Percentiles rank a stretch among this genome's conserved stretches.
Evolutionary conservation across 2,888 invertebrate species (phyloP).

Genomic region (Cephonodes hylas): DNA sequence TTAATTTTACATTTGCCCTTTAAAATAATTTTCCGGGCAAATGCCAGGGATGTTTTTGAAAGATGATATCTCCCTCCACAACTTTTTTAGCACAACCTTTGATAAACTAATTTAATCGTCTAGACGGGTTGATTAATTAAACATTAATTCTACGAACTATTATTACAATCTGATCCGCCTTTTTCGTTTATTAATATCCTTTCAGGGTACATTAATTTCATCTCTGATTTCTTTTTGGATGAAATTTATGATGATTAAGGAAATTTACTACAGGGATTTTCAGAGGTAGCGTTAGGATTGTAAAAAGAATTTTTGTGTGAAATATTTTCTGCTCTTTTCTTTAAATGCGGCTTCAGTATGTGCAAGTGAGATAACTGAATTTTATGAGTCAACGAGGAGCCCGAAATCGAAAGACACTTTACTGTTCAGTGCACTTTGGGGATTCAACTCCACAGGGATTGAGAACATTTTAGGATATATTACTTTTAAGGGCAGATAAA

Average conservation of each 20-base stretch:
- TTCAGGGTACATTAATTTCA: not conserved
- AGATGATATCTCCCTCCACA: not conserved
- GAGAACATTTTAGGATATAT: constrained; percentile 31
- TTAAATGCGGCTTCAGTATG: constrained; percentile 31
- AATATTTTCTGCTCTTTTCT: constrained; percentile 35
- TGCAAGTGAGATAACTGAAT: constrained; percentile 40
- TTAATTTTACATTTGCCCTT: not conserved
- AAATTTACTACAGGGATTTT: not conserved
- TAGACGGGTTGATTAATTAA: constrained; percentile 9
- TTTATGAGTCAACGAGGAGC: constrained; percentile 47
- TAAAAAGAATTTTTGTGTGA: constrained; percentile 23
- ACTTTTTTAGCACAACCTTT: not conserved
- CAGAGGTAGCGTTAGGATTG: constrained; percentile 8
- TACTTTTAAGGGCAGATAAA: constrained; percentile 14
- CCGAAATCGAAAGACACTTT: constrained; percentile 56
- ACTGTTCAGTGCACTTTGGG: constrained; percentile 54
- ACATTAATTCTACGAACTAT: not conserved
- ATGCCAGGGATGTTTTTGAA: not conserved
- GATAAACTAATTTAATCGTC: constrained; percentile 8
- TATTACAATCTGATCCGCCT: not conserved
- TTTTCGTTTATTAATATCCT: not conserved
- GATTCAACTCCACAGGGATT: constrained; percentile 39
- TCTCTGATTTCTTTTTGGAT: not conserved
- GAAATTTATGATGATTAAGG: not conserved
- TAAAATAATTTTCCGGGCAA: not conserved